These are phyloP conservation scores for Lepidocyrtinus sp. DNA, from an alignment of 2,888 invertebrate genomes.

Conservation along the genomic window DNA sequence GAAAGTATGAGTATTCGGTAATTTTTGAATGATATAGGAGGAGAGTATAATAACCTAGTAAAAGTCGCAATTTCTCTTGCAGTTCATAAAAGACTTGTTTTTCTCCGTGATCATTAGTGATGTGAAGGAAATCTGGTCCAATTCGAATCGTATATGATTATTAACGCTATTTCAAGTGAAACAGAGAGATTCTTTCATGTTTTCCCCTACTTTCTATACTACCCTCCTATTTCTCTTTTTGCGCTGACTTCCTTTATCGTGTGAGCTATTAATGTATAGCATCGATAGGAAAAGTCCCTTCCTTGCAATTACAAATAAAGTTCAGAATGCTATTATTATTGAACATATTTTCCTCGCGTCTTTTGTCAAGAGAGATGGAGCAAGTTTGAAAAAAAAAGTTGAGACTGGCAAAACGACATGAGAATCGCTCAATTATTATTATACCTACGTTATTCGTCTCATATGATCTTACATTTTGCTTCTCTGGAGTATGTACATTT, in stretches of 20 bases:
- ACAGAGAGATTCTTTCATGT: constrained; percentile 39
- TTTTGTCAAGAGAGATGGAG: constrained; percentile 39
- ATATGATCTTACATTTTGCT: background rate
- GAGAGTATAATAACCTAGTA: constrained; percentile 28
- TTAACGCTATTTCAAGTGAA: constrained; percentile 51
- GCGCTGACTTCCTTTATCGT: too few species aligned
- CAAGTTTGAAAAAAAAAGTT: background rate
- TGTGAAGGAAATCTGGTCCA: constrained; percentile 28
- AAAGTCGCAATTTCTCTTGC: constrained; percentile 46
- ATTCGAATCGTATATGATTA: constrained; percentile 59
- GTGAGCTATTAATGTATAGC: constrained; percentile 32
- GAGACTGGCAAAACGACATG: constrained; percentile 2
- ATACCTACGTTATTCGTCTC: constrained; percentile 40
- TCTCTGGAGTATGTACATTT: background rate
- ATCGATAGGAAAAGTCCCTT: constrained; percentile 50
- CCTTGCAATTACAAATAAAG: constrained; percentile 62
- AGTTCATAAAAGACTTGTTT: constrained; percentile 55
- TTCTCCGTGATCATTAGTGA: constrained; percentile 7
- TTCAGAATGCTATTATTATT: constrained; percentile 56
- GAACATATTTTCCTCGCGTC: constrained; percentile 50
- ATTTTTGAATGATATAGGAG: constrained; percentile 52
- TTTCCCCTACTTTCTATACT: constrained; percentile 7
- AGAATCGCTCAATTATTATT: constrained; percentile 49
- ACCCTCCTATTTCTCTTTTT: background rate
- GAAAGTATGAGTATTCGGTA: constrained; percentile 48